phyloP scores from a whole-genome alignment of 2,797 vertebrate genomes.

The Corythornis leucogaster region DNA sequence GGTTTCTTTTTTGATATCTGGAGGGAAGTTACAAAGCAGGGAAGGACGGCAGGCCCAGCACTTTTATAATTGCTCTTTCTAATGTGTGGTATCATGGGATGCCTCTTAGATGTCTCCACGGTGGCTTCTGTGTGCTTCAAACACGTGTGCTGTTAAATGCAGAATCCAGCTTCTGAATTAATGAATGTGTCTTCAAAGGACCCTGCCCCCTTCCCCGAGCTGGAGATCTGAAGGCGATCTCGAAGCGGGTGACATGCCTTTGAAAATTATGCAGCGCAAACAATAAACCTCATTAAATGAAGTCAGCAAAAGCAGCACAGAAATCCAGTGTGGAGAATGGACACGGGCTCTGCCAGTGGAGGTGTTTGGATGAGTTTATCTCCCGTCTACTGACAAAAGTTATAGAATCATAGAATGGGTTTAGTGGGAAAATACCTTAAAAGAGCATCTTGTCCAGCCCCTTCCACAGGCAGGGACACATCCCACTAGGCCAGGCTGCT shows the following conservation, averaged over 20 bases:
- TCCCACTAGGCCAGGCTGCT: too few species aligned
- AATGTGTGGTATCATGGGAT: slow-evolving; percentile 69
- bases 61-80: slow-evolving; percentile 70
- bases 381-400: not conserved
- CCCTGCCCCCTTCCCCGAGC: slow-evolving; percentile 65
- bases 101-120: slow-evolving; percentile 74
- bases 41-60: slow-evolving; percentile 52
- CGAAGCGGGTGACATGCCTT: slow-evolving; percentile 74
- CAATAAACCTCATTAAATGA: slow-evolving; percentile 77
- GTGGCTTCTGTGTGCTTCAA: slow-evolving; percentile 76
- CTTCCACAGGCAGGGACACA: too few species aligned
- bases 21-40: slow-evolving; percentile 68
- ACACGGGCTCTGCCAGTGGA: not conserved
- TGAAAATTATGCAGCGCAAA: slow-evolving; percentile 78
- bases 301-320: slow-evolving; percentile 56
- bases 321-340: not conserved
- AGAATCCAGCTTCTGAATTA: slow-evolving; percentile 75
- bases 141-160: slow-evolving; percentile 71
- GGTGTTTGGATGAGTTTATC: not conserved
- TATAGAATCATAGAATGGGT: too few species aligned
- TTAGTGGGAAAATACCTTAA: too few species aligned
- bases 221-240: slow-evolving; percentile 77
- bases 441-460: too few species aligned
- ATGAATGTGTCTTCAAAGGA: slow-evolving; percentile 80
- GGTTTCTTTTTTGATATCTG: slow-evolving; percentile 60